A percentile compares a stretch with the other conserved stretches of the same genome.
phyloP scores from a whole-genome alignment of 1,140 invertebrate species.

The Drosophila nannoptera region DNA sequence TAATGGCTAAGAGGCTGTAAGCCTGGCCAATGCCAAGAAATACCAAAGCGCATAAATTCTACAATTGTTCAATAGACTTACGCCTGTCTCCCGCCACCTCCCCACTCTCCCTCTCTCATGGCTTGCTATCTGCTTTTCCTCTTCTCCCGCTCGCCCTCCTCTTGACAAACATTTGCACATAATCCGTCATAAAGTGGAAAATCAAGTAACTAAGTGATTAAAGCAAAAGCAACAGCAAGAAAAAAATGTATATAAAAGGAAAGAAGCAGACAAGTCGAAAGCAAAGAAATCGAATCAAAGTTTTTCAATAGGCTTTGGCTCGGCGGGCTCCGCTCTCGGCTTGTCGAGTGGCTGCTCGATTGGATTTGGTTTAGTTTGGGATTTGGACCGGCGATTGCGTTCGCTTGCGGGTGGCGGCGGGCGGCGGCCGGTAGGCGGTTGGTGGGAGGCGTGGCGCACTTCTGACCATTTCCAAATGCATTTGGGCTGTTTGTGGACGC shows the following conservation, averaged over 20 bases:
- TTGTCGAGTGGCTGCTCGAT: conserved; percentile 47
- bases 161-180: conserved; percentile 59
- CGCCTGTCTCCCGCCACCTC: conserved; percentile 3
- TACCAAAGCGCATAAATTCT: conserved; percentile 31
- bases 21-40: not conserved
- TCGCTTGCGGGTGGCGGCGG: too few relatives aligned
- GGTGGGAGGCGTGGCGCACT: conserved; percentile 22
- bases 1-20: conserved; percentile 40
- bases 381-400: conserved; percentile 1
- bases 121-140: not conserved
- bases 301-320: conserved; percentile 72
- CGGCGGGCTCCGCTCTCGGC: conserved; percentile 33
- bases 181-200: conserved; percentile 74
- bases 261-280: not conserved
- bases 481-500: conserved; percentile 57
- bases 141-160: not conserved
- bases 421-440: conserved; percentile 1
- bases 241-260: conserved; percentile 1
- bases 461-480: conserved; percentile 54
- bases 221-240: conserved; percentile 27
- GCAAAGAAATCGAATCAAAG: conserved; percentile 62
- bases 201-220: conserved; percentile 73
- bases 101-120: not conserved
- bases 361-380: conserved; percentile 43
- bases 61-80: conserved; percentile 52